These are phyloP conservation scores for Platichthys flesus DNA, from an alignment of 2,113 vertebrate genomes.

Conservation along the genomic window DNA sequence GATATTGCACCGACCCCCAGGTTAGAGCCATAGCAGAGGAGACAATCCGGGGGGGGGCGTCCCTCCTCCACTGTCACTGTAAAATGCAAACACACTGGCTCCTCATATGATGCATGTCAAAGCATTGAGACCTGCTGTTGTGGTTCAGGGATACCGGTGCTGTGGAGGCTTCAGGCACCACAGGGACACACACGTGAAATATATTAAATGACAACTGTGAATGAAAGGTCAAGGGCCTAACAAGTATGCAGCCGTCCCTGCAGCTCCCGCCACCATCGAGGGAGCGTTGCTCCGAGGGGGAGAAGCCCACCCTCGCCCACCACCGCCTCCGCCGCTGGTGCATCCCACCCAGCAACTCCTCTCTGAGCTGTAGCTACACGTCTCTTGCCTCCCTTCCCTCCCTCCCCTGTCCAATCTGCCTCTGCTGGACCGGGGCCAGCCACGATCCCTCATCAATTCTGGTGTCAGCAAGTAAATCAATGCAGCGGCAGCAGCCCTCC, in stretches of 20 bases:
- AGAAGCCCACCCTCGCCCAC: slow-evolving; percentile 45
- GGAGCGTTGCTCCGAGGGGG: slow-evolving; percentile 52
- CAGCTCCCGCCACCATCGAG: slow-evolving; percentile 33
- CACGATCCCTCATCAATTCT: slow-evolving; percentile 82
- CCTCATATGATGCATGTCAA: slow-evolving; percentile 20
- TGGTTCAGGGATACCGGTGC: slow-evolving; percentile 5
- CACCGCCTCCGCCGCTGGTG: not conserved
- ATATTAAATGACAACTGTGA: slow-evolving; percentile 73
- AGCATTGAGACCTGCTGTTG: not conserved
- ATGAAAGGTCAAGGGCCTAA: slow-evolving; percentile 79
- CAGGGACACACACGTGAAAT: slow-evolving; percentile 65
- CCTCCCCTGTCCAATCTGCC: slow-evolving; percentile 67
- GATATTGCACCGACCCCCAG: slow-evolving; percentile 35
- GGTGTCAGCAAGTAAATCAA: slow-evolving; percentile 82
- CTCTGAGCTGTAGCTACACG: slow-evolving; percentile 52
- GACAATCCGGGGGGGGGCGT: not conserved
- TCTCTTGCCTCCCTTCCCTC: slow-evolving; percentile 22
- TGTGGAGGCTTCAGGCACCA: slow-evolving; percentile 27
- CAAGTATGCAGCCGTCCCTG: slow-evolving; percentile 62
- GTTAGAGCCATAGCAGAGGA: slow-evolving; percentile 8
- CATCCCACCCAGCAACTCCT: slow-evolving; percentile 44
- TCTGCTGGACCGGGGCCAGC: slow-evolving; percentile 72
- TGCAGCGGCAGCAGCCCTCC: slow-evolving; percentile 68
- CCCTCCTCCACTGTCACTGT: too few relatives aligned
- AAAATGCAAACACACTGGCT: not conserved